Evolutionary conservation across 2,113 vertebrate species (phyloP).

Genomic region (Emberiza fucata): DNA sequence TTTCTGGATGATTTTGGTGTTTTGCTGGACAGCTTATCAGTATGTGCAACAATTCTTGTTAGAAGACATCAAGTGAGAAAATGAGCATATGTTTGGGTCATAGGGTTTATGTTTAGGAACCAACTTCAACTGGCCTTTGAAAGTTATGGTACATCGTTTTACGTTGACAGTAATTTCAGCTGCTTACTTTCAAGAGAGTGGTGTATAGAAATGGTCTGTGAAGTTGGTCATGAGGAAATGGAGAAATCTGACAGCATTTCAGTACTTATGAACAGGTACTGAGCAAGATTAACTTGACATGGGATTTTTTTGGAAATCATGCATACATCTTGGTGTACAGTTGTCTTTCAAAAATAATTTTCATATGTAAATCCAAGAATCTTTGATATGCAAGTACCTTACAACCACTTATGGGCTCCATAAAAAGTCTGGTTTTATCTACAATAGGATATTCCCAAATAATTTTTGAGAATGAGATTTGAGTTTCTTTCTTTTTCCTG

Average conservation of each 20-base stretch:
- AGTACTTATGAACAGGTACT: background rate
- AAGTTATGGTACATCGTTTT: background rate
- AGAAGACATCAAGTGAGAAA: background rate
- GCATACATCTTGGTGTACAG: background rate
- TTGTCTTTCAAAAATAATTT: background rate
- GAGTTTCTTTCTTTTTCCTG: background rate
- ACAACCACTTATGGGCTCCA: background rate
- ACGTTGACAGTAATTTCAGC: background rate
- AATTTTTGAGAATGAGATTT: background rate
- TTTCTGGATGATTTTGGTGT: background rate
- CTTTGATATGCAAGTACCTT: background rate
- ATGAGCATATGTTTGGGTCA: background rate
- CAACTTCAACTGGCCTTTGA: background rate
- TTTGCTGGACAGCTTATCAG: background rate
- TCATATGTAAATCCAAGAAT: background rate
- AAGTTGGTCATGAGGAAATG: background rate
- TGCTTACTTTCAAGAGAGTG: background rate
- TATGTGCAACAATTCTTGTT: background rate
- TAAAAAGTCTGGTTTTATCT: background rate
- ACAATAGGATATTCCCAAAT: background rate
- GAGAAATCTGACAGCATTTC: background rate
- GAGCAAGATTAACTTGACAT: background rate
- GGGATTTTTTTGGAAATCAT: background rate
- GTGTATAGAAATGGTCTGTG: background rate
- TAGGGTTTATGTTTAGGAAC: background rate